Base-by-base conservation (phyloP, 2,888 invertebrate species). In the Dynastes hyllus region DNA sequence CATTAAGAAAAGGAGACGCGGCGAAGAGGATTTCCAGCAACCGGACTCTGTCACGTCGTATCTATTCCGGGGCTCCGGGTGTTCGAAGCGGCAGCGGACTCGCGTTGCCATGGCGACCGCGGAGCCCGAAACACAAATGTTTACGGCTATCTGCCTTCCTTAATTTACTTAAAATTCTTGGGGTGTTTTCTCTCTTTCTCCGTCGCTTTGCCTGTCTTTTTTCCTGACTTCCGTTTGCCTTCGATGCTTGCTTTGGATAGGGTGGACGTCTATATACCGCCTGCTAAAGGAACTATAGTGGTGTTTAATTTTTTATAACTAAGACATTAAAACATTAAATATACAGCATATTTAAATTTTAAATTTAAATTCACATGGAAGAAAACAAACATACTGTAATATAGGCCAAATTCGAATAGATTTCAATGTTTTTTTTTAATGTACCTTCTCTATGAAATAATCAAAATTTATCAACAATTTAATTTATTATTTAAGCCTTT, bases 121-220 rank as follows among this genome's bases (percentile, higher is more conserved):
- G 27, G 22, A 77, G 71, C 76, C 53, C 63, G 76, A 51, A 69
- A 76, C 58, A 75, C 79, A 76, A 79, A 79, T 75, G 79, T 79
- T 79, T 79, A 67, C 79, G 79, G 67, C 70, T 58, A 76, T 76
- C 69, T 63, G 76, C 79, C 66, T 73, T 79, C 70, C 79, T 79
- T 79, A 79, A 79, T 79, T 79, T 79, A 79, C 76, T 79, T 79
- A 79, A 79, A 79, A 79, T 79, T 76, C 76, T 65, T 58, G 11
- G 69, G 61, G 76, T 76, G 58, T 6, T 11, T 55, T 27, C 1
- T 66, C 40, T 51, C 40, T 66, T 37, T 73, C n/a, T 70, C 53
- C 8, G 1, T 29, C 29, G 27, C 70, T 29, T 29, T 22, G 22
- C 13, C 16, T 13, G 45, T 40, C 22, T 55, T 55, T 55, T 55